phyloP scores from a whole-genome alignment of 2,113 vertebrate species.

The Psittacara wagleri region DNA sequence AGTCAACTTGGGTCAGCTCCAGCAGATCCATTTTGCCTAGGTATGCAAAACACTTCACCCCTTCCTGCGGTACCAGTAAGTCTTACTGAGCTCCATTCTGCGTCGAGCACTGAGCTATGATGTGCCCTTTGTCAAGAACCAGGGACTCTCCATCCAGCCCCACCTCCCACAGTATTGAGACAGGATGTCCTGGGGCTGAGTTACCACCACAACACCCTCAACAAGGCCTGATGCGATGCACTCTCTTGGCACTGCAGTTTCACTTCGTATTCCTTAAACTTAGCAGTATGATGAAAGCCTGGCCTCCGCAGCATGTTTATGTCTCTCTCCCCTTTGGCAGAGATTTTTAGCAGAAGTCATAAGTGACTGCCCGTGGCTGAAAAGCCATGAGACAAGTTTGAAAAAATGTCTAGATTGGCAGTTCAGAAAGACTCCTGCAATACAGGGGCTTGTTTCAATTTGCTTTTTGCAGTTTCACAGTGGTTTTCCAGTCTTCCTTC shows the following conservation, averaged over 20 bases:
- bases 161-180: rapidly evolving
- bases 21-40: rapidly evolving
- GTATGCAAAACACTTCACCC: background rate
- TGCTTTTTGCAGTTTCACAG: constrained; percentile 16
- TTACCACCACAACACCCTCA: background rate
- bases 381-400: background rate
- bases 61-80: background rate
- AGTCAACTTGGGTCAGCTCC: rapidly evolving
- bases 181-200: background rate
- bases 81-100: rapidly evolving
- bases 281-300: background rate
- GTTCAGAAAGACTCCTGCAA: background rate
- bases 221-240: rapidly evolving
- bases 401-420: background rate
- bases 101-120: background rate
- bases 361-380: background rate
- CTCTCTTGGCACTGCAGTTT: background rate
- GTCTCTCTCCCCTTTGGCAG: background rate
- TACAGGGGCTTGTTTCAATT: background rate
- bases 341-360: background rate
- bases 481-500: constrained; percentile 9
- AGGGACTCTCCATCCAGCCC: rapidly evolving
- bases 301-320: background rate
- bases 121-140: rapidly evolving
- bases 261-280: background rate